A percentile compares a stretch with the other conserved stretches of the same genome.
phyloP scores from a whole-genome alignment of 2,797 vertebrate genomes.

The Carapus acus region DNA sequence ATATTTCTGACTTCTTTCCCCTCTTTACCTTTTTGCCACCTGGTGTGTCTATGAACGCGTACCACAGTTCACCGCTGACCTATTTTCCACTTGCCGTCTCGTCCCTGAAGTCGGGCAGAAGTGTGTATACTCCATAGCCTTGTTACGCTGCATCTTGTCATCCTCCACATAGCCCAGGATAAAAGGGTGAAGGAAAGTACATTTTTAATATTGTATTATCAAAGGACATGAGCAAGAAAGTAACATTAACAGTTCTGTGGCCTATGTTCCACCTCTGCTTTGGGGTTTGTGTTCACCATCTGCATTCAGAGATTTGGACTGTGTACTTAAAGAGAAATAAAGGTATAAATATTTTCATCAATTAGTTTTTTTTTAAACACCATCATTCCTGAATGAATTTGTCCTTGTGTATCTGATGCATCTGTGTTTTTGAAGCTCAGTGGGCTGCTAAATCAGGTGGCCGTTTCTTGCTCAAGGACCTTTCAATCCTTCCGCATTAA shows the following conservation, averaged over 20 bases:
- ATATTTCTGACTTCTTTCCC: constrained; percentile 5
- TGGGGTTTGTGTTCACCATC: not conserved
- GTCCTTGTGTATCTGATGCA: no score
- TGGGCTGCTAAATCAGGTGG: no score
- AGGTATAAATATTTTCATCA: no score
- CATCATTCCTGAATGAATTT: no score
- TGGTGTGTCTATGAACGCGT: constrained; percentile 30
- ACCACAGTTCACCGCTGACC: constrained; percentile 36
- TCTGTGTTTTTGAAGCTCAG: no score
- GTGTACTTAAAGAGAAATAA: no score
- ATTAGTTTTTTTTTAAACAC: no score
- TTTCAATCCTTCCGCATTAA: no score
- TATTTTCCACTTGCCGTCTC: constrained; percentile 32
- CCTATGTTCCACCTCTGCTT: not conserved
- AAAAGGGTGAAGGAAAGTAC: not conserved
- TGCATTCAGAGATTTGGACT: not conserved
- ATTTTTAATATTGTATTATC: constrained; percentile 9
- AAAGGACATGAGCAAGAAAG: constrained; percentile 7
- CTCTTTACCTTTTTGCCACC: constrained; percentile 18
- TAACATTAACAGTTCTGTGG: not conserved
- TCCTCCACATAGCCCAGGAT: constrained; percentile 8
- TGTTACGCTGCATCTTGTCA: constrained; percentile 26
- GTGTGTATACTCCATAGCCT: constrained; percentile 16
- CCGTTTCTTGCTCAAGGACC: no score
- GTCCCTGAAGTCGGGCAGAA: constrained; percentile 39